Evolutionary conservation across 2,888 invertebrate species (phyloP).

Genomic region (Aphidoletes aphidimyza): DNA sequence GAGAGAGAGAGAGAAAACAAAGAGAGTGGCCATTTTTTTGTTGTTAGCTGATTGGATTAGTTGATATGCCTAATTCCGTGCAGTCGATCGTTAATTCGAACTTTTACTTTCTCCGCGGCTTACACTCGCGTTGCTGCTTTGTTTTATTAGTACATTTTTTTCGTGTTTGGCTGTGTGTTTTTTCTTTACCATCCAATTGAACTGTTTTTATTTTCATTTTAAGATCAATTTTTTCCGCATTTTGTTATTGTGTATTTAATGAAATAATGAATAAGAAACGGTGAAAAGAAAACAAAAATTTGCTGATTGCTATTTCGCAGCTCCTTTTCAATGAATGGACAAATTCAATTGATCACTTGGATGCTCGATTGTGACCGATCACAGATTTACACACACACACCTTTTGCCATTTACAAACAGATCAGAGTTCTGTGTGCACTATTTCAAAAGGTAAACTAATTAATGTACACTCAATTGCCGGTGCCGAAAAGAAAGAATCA

Average conservation of each 20-base stretch:
- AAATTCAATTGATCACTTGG: conserved; percentile 16
- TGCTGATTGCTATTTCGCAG: too few species aligned
- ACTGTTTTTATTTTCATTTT: too few species aligned
- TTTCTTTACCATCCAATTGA: not conserved
- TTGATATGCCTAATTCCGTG: conserved; percentile 49
- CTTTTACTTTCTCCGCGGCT: conserved; percentile 5
- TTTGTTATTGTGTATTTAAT: too few species aligned
- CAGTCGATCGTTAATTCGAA: conserved; percentile 3
- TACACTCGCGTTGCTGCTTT: not conserved
- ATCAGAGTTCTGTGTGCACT: not conserved
- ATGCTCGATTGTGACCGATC: not conserved
- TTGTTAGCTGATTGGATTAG: conserved; percentile 26
- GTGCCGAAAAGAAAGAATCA: too few species aligned
- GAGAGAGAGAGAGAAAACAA: too few species aligned
- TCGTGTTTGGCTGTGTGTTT: not conserved
- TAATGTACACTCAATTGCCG: not conserved
- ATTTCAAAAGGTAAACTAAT: not conserved
- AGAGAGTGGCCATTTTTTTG: conserved; percentile 1
- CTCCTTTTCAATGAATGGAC: not conserved
- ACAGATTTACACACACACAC: not conserved
- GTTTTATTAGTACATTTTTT: not conserved
- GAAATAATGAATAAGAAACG: too few species aligned
- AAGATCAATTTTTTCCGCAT: not conserved
- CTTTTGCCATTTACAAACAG: not conserved
- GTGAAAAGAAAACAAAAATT: too few species aligned